Conservation (phyloP, 2,888 invertebrate species). For the Boloria selene region DNA sequence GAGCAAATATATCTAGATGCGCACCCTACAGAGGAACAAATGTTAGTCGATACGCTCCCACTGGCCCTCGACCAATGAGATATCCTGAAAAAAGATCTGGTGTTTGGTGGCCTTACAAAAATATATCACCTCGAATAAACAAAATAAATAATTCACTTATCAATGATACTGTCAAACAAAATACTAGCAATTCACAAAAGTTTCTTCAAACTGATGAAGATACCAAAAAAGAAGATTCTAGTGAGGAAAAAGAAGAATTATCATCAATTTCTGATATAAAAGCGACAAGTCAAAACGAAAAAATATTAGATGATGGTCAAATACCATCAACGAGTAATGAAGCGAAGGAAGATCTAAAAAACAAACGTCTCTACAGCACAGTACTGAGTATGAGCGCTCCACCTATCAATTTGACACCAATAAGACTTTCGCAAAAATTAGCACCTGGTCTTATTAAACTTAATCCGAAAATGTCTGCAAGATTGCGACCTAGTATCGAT, state of each 20-base stretch:
- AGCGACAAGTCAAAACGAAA: slow-evolving; percentile 46
- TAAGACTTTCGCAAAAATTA: slow-evolving; percentile 66
- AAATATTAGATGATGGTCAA: slow-evolving; percentile 54
- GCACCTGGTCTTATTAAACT: slow-evolving; percentile 70
- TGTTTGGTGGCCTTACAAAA: slow-evolving; percentile 70
- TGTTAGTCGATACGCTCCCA: slow-evolving; percentile 71
- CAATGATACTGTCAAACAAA: slow-evolving; percentile 28
- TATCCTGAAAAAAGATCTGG: slow-evolving; percentile 62
- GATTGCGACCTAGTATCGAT: slow-evolving; percentile 62
- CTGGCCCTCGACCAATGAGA: slow-evolving; percentile 63
- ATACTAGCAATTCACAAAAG: slow-evolving; percentile 43
- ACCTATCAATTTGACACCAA: slow-evolving; percentile 57
- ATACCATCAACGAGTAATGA: slow-evolving; percentile 65
- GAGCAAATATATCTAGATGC: slow-evolving; percentile 64
- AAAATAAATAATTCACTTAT: slow-evolving; percentile 42
- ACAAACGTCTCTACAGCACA: slow-evolving; percentile 80
- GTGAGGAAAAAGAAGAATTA: slow-evolving; percentile 37
- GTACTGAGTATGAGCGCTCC: slow-evolving; percentile 75
- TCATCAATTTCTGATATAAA: slow-evolving; percentile 43
- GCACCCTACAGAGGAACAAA: slow-evolving; percentile 72
- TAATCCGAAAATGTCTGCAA: slow-evolving; percentile 67
- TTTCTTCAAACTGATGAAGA: slow-evolving; percentile 43
- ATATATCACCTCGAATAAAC: slow-evolving; percentile 58
- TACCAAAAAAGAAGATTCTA: slow-evolving; percentile 43
- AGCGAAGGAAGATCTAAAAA: slow-evolving; percentile 58